Evolutionary conservation across 2,888 invertebrate genomes (phyloP), one percentile per base, ranked within the genome.

Genomic region (Mesorhabditis belari): DNA sequence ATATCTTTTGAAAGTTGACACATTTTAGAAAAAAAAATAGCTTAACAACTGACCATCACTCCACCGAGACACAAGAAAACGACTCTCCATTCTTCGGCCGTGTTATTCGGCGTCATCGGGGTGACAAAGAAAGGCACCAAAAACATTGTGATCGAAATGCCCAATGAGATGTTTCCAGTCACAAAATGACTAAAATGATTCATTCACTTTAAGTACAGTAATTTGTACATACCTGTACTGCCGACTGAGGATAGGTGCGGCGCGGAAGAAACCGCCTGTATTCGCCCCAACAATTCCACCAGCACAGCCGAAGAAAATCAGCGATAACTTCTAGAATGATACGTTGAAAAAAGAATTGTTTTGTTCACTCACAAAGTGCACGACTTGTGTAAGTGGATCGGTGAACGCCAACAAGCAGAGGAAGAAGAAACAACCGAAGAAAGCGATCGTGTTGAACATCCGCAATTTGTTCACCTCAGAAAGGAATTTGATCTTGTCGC

Each of bases 81-180:
- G 61, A 63, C 67, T 54, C 66, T 67, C 77, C 77, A 77, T 61
- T 77, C 70, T 44, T 74, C 73, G 29, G 68, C 70, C 3, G 77
- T 77, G 63, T 76, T 75, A 55, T 76, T 60, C 12, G 64, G 67
- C 9, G 75, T 71, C 26, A 77, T 55, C 1, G 66, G 61, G 44
- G 73, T 74, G 60, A 77, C 75, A 49, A 76, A 58, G 61, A 76
- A 65, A 17, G 77, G 77, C 28, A 77, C 66, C 28, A 76, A 57
- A 26, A 77, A 62, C 76, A 77, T 77, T 23, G 74, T 77, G 51
- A 71, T 66, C 21, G 76, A 76, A 62, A 77, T 63, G 58, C 78
- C 77, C n/a, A 80, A 64, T n/a, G 78, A 77, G 59, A 79, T 71
- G 55, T 78, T 77, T 44, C 79, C 79, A 6, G 79, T 79, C 23